Base-by-base conservation (phyloP, 2,888 invertebrate genomes). In the Brassicogethes aeneus region DNA sequence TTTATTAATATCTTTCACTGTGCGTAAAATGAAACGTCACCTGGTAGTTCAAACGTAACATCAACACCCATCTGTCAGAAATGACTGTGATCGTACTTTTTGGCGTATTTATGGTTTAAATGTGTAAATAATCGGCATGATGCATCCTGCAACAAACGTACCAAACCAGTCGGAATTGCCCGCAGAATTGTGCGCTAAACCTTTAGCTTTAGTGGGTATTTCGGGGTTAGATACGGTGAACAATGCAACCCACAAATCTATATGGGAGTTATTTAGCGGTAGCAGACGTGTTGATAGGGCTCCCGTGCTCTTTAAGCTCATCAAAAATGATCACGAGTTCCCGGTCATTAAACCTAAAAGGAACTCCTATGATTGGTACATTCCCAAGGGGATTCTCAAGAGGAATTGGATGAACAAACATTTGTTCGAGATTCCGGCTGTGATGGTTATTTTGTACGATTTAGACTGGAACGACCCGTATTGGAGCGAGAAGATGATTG, bases 351-450 rank as follows among this genome's bases (percentile, higher is more conserved):
- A 90, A 64, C 85, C 87, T 3, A 88, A 91, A 72, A 75, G 90
- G 50, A 84, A 83, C 58, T 87, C 90, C 0, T 95, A 94, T 66
- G 95, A 95, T 61, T 92, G 91, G 88, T 94, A 94, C 66, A 85
- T 91, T 53, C 92, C 92, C 0, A 89, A 88, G 66, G 96, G 97
- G 8, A 87, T 97, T 49, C 69, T 97, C 3, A 95, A 96, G 65
- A 80, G 85, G 33, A 89, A 90, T 61, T 99, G 97, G 97, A 85
- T 96, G 73, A 76, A 81, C 37, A 99, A 99, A 67, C 92, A 96
- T 61, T 73, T 93, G 29, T 81, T 85, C 51, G 77, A 86, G 42
- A 77, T 97, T 48, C 97, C 99, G 5, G 85, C 96, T 1, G 85
- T 97, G 1, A 84, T 93, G 16, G 93, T 95, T 2, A 78, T 95